phyloP scores from a whole-genome alignment of 2,113 vertebrate genomes.

The Diphyllodes magnificus region DNA sequence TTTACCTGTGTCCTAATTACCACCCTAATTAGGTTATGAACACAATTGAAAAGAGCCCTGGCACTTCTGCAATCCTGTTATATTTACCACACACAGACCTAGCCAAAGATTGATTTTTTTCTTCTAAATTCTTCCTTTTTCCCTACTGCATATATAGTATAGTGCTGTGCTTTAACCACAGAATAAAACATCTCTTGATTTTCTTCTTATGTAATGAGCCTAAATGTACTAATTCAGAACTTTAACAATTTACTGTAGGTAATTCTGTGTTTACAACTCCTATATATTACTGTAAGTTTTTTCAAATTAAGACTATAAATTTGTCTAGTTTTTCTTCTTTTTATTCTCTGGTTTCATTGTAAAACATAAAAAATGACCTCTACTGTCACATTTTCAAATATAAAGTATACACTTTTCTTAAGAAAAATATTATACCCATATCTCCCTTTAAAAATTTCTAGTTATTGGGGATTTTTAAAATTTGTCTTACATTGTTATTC shows the following conservation, averaged over 20 bases:
- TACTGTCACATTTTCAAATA: neutral
- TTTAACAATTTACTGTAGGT: slow-evolving; percentile 12
- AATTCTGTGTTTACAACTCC: neutral
- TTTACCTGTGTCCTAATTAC: slow-evolving; percentile 73
- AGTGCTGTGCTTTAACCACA: slow-evolving; percentile 25
- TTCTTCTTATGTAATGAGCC: slow-evolving; percentile 42
- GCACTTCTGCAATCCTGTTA: slow-evolving; percentile 26
- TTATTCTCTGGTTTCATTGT: neutral
- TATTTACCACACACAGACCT: slow-evolving; percentile 40
- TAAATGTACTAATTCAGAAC: slow-evolving; percentile 27
- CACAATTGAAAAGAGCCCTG: slow-evolving; percentile 53
- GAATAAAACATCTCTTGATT: slow-evolving; percentile 26
- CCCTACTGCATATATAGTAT: slow-evolving; percentile 4
- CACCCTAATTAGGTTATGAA: slow-evolving; percentile 73
- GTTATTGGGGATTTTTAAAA: neutral
- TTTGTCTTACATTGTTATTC: neutral
- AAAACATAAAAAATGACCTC: neutral
- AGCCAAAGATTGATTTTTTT: slow-evolving; percentile 53
- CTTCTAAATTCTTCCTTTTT: slow-evolving; percentile 27
- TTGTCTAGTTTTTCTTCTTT: neutral
- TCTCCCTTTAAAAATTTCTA: neutral
- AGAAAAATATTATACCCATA: neutral
- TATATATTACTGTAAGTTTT: neutral
- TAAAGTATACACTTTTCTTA: neutral
- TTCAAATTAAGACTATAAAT: neutral